Conservation (phyloP, 2,888 invertebrate species). For the Caenorhabditis macrosperma region DNA sequence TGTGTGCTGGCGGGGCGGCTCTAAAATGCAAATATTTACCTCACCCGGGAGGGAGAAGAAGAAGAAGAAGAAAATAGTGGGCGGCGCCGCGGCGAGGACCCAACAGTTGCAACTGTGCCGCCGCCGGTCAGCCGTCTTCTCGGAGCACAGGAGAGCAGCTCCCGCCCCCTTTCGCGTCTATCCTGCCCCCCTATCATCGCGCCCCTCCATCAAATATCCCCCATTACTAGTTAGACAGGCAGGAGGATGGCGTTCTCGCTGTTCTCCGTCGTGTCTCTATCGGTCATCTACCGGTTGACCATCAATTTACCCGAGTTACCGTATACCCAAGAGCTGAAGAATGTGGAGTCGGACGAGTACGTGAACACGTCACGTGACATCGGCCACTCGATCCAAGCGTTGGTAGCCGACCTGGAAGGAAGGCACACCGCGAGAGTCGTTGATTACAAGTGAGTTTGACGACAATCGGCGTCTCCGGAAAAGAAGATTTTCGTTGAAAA, state of each 20-base stretch:
- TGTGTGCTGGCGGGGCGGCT: constrained; percentile 28
- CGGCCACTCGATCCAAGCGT: constrained; percentile 62
- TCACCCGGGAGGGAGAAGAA: constrained; percentile 10
- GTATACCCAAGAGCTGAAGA: constrained; percentile 72
- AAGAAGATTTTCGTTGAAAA: constrained; percentile 4
- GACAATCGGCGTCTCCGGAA: background rate
- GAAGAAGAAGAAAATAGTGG: constrained; percentile 38
- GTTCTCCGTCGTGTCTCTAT: constrained; percentile 68
- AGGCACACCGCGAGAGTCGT: constrained; percentile 69
- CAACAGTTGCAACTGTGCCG: constrained; percentile 44
- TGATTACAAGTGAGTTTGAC: constrained; percentile 69
- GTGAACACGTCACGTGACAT: constrained; percentile 63
- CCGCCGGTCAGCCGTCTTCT: constrained; percentile 19
- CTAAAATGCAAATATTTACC: constrained; percentile 58
- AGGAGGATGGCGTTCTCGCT: constrained; percentile 63
- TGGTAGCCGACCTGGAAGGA: constrained; percentile 66
- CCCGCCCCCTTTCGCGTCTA: background rate
- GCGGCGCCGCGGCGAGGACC: constrained; percentile 20
- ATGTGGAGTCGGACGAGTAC: constrained; percentile 69
- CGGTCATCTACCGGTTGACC: constrained; percentile 75
- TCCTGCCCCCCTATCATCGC: constrained; percentile 2
- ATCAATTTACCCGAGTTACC: constrained; percentile 78
- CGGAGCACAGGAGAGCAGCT: background rate
- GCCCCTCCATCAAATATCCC: background rate
- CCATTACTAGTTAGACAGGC: constrained; percentile 1